Evolutionary conservation across 2,888 invertebrate genomes (phyloP).

Genomic region (Zelleria hepariella): DNA sequence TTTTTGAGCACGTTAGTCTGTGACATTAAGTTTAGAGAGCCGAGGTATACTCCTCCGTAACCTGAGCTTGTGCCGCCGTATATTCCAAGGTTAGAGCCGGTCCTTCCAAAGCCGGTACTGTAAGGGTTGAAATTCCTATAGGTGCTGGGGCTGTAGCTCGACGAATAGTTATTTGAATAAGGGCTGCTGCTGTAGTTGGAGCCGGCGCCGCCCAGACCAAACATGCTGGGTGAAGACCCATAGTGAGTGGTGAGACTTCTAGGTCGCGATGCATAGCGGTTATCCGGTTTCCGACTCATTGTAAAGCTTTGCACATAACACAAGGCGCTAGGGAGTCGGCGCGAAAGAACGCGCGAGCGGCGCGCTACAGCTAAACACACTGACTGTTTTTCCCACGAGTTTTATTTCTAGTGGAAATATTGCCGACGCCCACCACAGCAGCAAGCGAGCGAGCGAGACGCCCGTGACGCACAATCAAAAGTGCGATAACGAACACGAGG

Average conservation of each 20-base stretch:
- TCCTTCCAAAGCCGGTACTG: conserved; percentile 48
- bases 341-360: conserved; percentile 28
- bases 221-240: conserved; percentile 50
- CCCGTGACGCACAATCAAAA: conserved; percentile 42
- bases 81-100: conserved; percentile 52
- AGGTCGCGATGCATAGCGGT: conserved; percentile 44
- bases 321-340: conserved; percentile 9
- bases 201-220: conserved; percentile 17
- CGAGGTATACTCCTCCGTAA: conserved; percentile 77
- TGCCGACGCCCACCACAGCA: conserved; percentile 41
- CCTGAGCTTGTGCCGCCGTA: conserved; percentile 77
- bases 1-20: conserved; percentile 57
- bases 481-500: conserved; percentile 36
- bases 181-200: conserved; percentile 37
- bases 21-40: conserved; percentile 71
- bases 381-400: conserved; percentile 39
- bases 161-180: conserved; percentile 36
- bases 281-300: conserved; percentile 65
- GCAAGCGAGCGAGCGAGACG: conserved; percentile 37
- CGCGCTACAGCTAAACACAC: conserved; percentile 50
- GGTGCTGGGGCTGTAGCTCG: conserved; percentile 41
- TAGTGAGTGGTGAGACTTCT: conserved; percentile 55
- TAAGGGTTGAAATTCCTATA: conserved; percentile 42
- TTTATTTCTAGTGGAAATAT: conserved; percentile 57
- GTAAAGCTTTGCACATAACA: conserved; percentile 14